These are phyloP conservation scores for Lytechinus variegatus DNA, from an alignment of 35 echinoderm and acorn worm species.

Conservation along the genomic window DNA sequence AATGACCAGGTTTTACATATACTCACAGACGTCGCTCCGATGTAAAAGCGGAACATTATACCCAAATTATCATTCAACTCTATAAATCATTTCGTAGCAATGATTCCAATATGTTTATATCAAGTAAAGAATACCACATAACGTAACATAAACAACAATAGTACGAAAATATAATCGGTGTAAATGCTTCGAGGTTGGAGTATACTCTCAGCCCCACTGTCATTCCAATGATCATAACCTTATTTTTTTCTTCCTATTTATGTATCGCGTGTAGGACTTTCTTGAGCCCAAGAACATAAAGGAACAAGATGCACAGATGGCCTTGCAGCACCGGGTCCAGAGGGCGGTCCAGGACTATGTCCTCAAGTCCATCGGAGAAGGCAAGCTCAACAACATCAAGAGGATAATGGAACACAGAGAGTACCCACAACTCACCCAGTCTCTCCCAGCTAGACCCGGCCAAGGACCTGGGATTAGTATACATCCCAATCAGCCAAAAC, in stretches of 20 bases:
- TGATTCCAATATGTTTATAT: too few relatives aligned
- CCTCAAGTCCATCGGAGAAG: conserved; percentile 27
- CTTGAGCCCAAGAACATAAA: conserved; percentile 64
- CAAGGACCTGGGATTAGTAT: conserved; percentile 11
- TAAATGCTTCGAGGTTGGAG: too few relatives aligned
- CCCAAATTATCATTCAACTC: too few relatives aligned
- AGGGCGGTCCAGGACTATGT: conserved; percentile 57
- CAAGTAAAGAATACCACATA: too few relatives aligned
- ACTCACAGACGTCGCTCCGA: too few relatives aligned
- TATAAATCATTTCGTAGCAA: too few relatives aligned
- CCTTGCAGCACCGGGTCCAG: conserved; percentile 50
- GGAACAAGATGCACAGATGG: conserved; percentile 51
- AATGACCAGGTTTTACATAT: too few relatives aligned
- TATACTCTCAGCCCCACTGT: too few relatives aligned
- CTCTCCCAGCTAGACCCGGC: not conserved
- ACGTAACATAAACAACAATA: too few relatives aligned
- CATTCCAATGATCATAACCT: too few relatives aligned
- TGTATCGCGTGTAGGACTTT: conserved; percentile 46
- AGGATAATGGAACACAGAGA: conserved; percentile 23
- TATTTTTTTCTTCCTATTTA: not conserved
- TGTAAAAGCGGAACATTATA: too few relatives aligned
- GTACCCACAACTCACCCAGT: conserved; percentile 41
- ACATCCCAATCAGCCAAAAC: not conserved
- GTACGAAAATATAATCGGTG: too few relatives aligned
- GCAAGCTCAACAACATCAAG: not conserved